phyloP scores from a whole-genome alignment of 2,888 invertebrate species.

The Lithophane socia region DNA sequence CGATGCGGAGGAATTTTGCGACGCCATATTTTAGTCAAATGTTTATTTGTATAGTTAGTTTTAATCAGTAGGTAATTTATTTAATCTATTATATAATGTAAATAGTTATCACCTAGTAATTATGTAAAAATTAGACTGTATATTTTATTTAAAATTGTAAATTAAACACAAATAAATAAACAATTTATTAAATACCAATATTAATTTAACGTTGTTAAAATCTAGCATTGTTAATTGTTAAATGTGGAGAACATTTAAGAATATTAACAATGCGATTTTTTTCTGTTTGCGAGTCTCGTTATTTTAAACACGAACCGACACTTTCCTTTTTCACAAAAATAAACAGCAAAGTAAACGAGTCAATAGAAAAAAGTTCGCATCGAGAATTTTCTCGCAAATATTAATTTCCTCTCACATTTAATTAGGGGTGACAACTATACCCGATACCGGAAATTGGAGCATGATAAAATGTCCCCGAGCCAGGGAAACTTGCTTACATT shows the following conservation, averaged over 20 bases:
- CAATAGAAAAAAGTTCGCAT: slow-evolving; percentile 40
- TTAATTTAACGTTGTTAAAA: neutral
- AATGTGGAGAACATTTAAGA: neutral
- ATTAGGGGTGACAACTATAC: slow-evolving; percentile 69
- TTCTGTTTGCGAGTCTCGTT: too few species aligned
- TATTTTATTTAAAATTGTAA: too few species aligned
- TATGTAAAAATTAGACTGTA: too few species aligned
- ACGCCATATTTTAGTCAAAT: too few species aligned
- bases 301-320: neutral
- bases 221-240: neutral
- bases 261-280: too few species aligned
- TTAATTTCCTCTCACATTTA: slow-evolving; percentile 72
- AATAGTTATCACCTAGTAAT: too few species aligned
- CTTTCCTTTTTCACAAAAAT: neutral
- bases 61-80: too few species aligned
- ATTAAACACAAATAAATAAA: too few species aligned
- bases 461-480: slow-evolving; percentile 67
- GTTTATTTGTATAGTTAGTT: too few species aligned
- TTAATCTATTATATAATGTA: too few species aligned
- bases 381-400: slow-evolving; percentile 57
- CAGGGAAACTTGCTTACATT: slow-evolving; percentile 51
- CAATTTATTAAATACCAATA: too few species aligned
- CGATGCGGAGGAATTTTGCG: too few species aligned
- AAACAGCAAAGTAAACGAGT: slow-evolving; percentile 13
- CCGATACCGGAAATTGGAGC: slow-evolving; percentile 73